phyloP scores from a whole-genome alignment of 2,113 vertebrate species.

The Nannobrachium achirus region DNA sequence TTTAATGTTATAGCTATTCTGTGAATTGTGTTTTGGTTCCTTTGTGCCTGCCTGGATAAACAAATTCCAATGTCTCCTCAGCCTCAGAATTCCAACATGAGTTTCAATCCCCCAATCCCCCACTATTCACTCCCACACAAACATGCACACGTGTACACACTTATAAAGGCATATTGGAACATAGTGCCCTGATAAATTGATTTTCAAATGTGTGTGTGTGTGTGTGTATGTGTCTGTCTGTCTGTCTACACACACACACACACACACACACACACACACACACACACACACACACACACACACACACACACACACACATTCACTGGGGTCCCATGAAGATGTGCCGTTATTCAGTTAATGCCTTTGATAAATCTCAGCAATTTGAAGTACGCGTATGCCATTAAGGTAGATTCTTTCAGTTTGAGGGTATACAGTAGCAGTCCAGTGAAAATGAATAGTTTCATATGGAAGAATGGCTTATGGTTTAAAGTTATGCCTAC shows the following conservation, averaged over 20 bases:
- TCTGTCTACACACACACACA: no score
- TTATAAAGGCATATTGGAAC: neutral
- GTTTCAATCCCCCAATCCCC: constrained; percentile 38
- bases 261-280: no score
- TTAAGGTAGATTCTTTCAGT: constrained; percentile 24
- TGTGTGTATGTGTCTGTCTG: no score
- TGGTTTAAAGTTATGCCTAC: constrained; percentile 12
- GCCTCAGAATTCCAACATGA: constrained; percentile 50
- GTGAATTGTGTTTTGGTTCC: no score
- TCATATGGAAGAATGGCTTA: constrained; percentile 17
- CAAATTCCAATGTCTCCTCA: no score
- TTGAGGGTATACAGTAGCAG: neutral
- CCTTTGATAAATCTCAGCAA: constrained; percentile 37
- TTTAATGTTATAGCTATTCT: no score
- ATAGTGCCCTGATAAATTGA: no score
- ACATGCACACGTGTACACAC: neutral
- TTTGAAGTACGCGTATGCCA: constrained; percentile 16
- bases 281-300: no score
- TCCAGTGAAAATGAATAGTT: constrained; percentile 28
- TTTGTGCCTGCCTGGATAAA: no score
- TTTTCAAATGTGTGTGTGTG: no score
- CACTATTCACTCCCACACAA: constrained; percentile 25
- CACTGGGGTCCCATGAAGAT: neutral
- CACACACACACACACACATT: neutral
- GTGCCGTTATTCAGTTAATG: neutral